A percentile compares a stretch with the other conserved stretches of the same genome.
Conservation (phyloP, 1,140 invertebrate species). For the Drosophila sturtevanti region DNA sequence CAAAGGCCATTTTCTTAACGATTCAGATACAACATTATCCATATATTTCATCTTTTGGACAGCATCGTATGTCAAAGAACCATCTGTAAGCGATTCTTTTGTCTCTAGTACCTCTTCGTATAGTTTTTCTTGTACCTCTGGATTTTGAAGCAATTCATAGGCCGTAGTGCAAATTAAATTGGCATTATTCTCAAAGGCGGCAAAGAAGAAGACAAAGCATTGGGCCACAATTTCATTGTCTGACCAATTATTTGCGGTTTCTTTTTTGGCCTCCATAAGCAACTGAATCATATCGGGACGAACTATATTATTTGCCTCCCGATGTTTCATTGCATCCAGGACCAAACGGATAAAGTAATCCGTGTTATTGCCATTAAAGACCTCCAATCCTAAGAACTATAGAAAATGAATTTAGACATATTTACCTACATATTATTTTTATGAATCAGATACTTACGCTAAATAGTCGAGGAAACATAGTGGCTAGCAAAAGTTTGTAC, state of each 20-base stretch:
- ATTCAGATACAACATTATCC: slow-evolving; percentile 86
- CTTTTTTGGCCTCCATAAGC: slow-evolving; percentile 82
- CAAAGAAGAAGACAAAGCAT: slow-evolving; percentile 83
- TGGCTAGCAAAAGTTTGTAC: slow-evolving; percentile 61
- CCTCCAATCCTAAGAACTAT: slow-evolving; percentile 47
- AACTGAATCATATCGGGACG: slow-evolving; percentile 83
- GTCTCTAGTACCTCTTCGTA: slow-evolving; percentile 84
- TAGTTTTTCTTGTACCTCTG: slow-evolving; percentile 85
- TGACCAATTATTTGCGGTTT: slow-evolving; percentile 77
- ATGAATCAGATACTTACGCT: slow-evolving; percentile 31
- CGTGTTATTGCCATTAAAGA: slow-evolving; percentile 58
- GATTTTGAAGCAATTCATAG: slow-evolving; percentile 84
- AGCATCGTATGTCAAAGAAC: slow-evolving; percentile 83
- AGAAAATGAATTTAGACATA: neutral
- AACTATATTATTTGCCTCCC: slow-evolving; percentile 78
- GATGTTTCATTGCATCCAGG: slow-evolving; percentile 74
- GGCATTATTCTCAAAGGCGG: slow-evolving; percentile 87
- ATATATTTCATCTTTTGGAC: slow-evolving; percentile 86
- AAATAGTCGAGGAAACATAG: slow-evolving; percentile 35
- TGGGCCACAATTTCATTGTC: slow-evolving; percentile 84
- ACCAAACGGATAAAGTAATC: slow-evolving; percentile 76
- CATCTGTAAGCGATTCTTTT: slow-evolving; percentile 79
- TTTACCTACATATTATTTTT: too few relatives aligned
- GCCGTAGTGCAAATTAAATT: slow-evolving; percentile 83
- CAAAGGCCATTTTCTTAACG: slow-evolving; percentile 85